phyloP scores from a whole-genome alignment of 2,797 vertebrate genomes.

The Cuniculus paca region DNA sequence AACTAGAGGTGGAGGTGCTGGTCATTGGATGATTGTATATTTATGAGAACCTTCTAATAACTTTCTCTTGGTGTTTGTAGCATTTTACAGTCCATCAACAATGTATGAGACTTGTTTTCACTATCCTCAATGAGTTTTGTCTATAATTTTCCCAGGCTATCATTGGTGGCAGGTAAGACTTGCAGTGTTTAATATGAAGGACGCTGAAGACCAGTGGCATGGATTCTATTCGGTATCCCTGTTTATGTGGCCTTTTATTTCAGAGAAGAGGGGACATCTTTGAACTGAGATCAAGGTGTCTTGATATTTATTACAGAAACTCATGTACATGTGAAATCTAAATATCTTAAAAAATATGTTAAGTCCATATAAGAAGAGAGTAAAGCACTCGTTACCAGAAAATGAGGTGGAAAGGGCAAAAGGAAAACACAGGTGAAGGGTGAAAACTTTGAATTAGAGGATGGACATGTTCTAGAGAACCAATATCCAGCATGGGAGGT shows the following conservation, averaged over 20 bases:
- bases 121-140: not conserved
- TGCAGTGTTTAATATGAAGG: not conserved
- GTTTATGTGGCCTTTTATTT: not conserved
- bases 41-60: not conserved
- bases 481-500: not conserved
- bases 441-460: not conserved
- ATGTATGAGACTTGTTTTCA: not conserved
- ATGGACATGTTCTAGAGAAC: not conserved
- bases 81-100: not conserved
- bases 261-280: not conserved
- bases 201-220: not conserved
- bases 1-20: not conserved
- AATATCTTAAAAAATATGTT: too few species aligned
- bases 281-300: not conserved
- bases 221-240: not conserved
- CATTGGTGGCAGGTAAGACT: not conserved
- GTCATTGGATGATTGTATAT: not conserved
- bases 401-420: too few species aligned
- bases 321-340: not conserved
- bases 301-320: not conserved
- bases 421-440: not conserved
- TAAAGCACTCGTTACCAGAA: not conserved
- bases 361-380: not conserved
- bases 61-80: not conserved
- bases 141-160: not conserved